These are phyloP conservation scores for Diceros bicornis DNA, from an alignment of 2,797 vertebrate species.

Conservation along the genomic window DNA sequence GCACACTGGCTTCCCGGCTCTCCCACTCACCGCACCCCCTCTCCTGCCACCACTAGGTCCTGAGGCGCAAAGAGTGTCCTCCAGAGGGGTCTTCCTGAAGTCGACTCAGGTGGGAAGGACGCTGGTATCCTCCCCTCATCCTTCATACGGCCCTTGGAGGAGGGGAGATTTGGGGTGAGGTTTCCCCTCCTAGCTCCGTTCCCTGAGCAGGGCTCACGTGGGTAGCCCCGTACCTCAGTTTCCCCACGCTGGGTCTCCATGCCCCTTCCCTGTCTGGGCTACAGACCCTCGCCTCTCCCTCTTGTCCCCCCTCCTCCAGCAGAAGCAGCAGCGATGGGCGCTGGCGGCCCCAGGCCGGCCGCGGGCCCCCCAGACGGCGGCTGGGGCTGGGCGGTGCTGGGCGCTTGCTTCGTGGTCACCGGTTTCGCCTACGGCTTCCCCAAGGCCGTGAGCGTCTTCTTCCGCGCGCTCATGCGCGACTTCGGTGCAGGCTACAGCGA, in stretches of 20 bases:
- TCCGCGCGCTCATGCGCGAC: slow-evolving; percentile 91
- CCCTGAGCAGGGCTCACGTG: not conserved
- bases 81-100: not conserved
- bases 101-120: slow-evolving; percentile 53
- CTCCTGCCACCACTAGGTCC: slow-evolving; percentile 12
- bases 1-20: not conserved
- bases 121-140: not conserved
- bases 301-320: not conserved
- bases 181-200: not conserved
- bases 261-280: not conserved
- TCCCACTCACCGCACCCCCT: not conserved
- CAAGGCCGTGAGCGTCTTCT: slow-evolving; percentile 93
- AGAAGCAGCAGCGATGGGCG: slow-evolving; percentile 62
- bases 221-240: not conserved
- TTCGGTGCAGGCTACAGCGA: slow-evolving; percentile 92
- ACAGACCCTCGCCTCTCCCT: not conserved
- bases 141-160: not conserved
- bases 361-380: slow-evolving; percentile 91
- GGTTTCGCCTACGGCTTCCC: slow-evolving; percentile 93
- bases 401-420: slow-evolving; percentile 91
- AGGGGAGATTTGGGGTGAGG: not conserved
- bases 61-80: not conserved
- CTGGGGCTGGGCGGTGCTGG: slow-evolving; percentile 92
- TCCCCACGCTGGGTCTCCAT: not conserved
- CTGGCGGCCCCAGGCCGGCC: slow-evolving; percentile 49